Evolutionary conservation across 2,888 invertebrate genomes (phyloP).

Genomic region (Eupithecia subfuscata): DNA sequence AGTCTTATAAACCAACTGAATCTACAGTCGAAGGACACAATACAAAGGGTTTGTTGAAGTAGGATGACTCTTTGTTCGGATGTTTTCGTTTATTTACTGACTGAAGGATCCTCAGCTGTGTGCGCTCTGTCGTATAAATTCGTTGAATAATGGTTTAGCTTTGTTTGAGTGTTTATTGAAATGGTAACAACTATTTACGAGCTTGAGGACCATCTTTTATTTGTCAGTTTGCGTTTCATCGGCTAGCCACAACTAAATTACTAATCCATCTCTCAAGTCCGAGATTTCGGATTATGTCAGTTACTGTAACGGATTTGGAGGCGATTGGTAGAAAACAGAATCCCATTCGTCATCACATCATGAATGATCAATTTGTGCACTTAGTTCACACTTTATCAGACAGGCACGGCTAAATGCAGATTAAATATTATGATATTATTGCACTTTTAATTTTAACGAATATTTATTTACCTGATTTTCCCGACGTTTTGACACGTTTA

Average conservation of each 20-base stretch:
- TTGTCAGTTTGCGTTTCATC: neutral
- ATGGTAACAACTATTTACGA: slow-evolving; percentile 2
- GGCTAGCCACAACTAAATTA: neutral
- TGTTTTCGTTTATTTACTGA: slow-evolving; percentile 33
- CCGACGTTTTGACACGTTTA: too few relatives aligned
- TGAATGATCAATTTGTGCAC: neutral
- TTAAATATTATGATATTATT: neutral
- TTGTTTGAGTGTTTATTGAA: slow-evolving; percentile 20
- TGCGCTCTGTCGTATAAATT: slow-evolving; percentile 19
- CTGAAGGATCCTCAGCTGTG: slow-evolving; percentile 27
- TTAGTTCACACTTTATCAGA: slow-evolving; percentile 17
- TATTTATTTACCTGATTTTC: too few relatives aligned
- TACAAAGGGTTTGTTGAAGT: slow-evolving; percentile 27
- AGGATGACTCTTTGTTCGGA: slow-evolving; percentile 32
- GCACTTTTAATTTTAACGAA: too few relatives aligned
- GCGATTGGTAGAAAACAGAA: neutral
- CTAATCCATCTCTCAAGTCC: neutral
- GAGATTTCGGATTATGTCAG: neutral
- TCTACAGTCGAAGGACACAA: slow-evolving; percentile 15
- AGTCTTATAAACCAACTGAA: slow-evolving; percentile 23
- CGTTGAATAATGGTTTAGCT: slow-evolving; percentile 17
- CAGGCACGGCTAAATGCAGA: neutral
- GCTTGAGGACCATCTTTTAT: slow-evolving; percentile 4
- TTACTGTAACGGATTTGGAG: neutral
- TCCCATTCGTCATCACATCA: neutral